Evolutionary conservation across 2,797 vertebrate genomes (phyloP), one percentile per base, ranked within the genome.

Genomic region (Sylvilagus floridanus): DNA sequence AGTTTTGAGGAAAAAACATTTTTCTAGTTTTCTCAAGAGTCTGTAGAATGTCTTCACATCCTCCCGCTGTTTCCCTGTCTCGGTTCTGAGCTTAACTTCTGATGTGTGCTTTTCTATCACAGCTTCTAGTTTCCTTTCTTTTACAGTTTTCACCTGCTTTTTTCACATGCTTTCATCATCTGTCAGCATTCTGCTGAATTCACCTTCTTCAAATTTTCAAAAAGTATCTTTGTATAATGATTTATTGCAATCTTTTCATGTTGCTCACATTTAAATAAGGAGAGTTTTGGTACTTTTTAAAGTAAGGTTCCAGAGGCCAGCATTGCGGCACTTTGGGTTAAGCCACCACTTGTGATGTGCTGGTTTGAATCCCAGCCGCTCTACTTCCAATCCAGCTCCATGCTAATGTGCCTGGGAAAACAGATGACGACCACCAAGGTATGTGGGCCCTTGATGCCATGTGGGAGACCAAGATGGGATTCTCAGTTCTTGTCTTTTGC

Each of bases 81-180:
- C 66, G 86, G 65, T 91, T 91, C 84, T 93, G 35, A 92, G 28
- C 37, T 57, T 71, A 63, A 19, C 28, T 68, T 95, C 57, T 78
- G 28, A n/a, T 21, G 37, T 79, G 76, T 24, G 47, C 60, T 35
- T 13, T 88, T 77, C 7, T 68, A 26, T 35, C 37, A 28, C 28
- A 57, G 22, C 14, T 68, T 93, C 57, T 3, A 82, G 37, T 75
- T 73, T 66, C 12, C 26, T 81, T n/a, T 37, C 63, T 85, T 84
- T 84, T 91, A 54, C 63, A 65, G 12, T 60, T 72, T 47, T 72
- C 13, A 81, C 32, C 9, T 78, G 32, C 52, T 84, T 71, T 88
- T 75, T 65, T 66, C 22, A 37, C 24, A 47, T 21, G 13, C 8
- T 77, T 72, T 88, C 77, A n/a, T 66, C 28, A 57, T 22, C 11